phyloP scores from a whole-genome alignment of 2,113 vertebrate species.

The Octodon degus region DNA sequence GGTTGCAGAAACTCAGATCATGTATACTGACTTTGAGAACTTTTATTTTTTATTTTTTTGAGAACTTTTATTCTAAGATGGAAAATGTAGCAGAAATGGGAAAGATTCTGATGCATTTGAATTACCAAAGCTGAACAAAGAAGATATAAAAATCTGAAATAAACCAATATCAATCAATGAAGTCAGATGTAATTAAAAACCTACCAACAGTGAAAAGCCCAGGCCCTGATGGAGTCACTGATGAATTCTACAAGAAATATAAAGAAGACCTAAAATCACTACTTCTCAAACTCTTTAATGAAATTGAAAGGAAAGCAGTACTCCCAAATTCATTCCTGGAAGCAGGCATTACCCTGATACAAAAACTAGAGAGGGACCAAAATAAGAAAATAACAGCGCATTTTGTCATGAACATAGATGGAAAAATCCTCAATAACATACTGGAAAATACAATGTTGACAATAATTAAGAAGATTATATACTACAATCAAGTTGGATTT shows the following conservation, averaged over 20 bases:
- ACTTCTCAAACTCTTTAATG: neutral
- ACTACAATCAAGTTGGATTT: neutral
- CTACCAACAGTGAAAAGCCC: neutral
- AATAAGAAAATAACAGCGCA: neutral
- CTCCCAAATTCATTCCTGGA: neutral
- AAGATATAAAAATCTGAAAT: neutral
- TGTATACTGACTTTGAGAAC: neutral
- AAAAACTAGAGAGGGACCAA: neutral
- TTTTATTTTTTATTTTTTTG: neutral
- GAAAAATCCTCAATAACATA: neutral
- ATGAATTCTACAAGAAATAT: neutral
- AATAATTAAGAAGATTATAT: neutral
- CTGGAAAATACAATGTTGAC: neutral
- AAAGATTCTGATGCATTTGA: neutral
- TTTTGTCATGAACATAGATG: neutral
- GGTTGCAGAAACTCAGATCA: neutral
- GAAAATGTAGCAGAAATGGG: neutral
- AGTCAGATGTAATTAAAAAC: neutral
- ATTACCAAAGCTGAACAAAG: neutral
- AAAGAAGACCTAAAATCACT: neutral
- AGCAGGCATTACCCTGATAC: neutral
- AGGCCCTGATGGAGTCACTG: neutral
- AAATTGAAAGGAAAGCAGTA: neutral
- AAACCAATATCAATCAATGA: neutral
- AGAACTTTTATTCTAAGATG: neutral